Conservation (phyloP, 2,888 invertebrate genomes). For the Balanococcus diminutus region DNA sequence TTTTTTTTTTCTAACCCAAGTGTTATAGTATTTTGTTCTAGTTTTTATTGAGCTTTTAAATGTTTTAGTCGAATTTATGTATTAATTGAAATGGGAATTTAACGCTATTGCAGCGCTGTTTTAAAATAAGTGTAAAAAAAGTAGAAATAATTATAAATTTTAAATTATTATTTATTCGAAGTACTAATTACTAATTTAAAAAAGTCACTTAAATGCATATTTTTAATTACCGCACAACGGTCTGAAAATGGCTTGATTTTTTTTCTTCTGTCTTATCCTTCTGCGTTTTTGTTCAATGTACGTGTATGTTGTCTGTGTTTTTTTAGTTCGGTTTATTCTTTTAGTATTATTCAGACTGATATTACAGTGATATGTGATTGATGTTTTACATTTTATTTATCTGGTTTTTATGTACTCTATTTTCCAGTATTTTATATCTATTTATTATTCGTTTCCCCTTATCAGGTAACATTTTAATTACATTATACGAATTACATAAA, state of each 20-base stretch:
- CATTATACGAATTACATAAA: not conserved
- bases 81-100: not conserved
- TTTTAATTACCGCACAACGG: conserved; percentile 1
- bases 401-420: not conserved
- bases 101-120: not conserved
- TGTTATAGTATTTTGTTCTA: not conserved
- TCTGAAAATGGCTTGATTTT: not conserved
- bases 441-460: not conserved
- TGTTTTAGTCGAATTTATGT: not conserved
- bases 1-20: not conserved
- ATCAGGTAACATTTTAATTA: not conserved
- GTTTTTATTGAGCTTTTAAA: not conserved
- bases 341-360: conserved; percentile 22
- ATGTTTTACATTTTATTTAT: not conserved
- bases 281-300: not conserved
- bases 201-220: not conserved
- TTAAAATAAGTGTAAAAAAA: not conserved
- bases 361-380: conserved; percentile 14
- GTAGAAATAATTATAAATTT: not conserved
- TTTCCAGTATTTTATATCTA: conserved; percentile 10
- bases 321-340: not conserved
- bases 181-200: not conserved
- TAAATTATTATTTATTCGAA: not conserved
- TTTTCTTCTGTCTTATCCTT: not conserved
- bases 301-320: not conserved